Evolutionary conservation across 2,797 vertebrate species (phyloP), one percentile per base, ranked within the genome.

Genomic region (Acanthopagrus latus): DNA sequence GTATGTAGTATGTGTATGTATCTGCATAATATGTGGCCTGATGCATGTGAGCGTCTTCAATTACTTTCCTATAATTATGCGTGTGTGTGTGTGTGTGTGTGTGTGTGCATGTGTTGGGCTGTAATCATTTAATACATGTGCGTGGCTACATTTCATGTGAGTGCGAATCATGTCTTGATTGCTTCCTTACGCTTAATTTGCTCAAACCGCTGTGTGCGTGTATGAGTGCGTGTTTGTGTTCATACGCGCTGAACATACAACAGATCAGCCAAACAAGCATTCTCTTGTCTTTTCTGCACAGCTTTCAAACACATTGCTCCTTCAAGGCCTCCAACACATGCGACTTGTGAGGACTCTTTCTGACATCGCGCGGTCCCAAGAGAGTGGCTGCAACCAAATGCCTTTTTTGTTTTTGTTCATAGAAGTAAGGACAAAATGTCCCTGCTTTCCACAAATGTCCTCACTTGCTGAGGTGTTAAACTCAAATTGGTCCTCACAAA

Each of bases 401-500:
- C 7, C 1, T 14, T 18, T 23, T 21, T 3, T 43, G 16, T 17
- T 12, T 1, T 25, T 46, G 18, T 74, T 47, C 57, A 5, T 62
- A 41, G 29, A 48, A 25, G 0, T 43, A 8, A 38, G 17, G n/a
- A 54, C 18, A 59, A 43, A 64, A 70, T 21, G 14, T 57, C 13
- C 12, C 33, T 13, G 25, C 18, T 55, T 52, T 43, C 17, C 20
- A 44, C 47, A 66, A 46, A 77, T 29, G 38, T 68, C 47, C 59
- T 75, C 12, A 70, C 23, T 58, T 4, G 50, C 18, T 4, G 58
- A 62, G 29, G 55, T 38, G 67, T 63, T 58, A 56, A 67, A 68
- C n/a, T 21, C n/a, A 52, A 71, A 48, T 21, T 41, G 29, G 74
- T 65, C 66, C 65, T 72, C 78, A 70, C 59, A 64, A 63, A 48